Conservation (phyloP, 2,888 invertebrate genomes). For the Teleiodes luculella region DNA sequence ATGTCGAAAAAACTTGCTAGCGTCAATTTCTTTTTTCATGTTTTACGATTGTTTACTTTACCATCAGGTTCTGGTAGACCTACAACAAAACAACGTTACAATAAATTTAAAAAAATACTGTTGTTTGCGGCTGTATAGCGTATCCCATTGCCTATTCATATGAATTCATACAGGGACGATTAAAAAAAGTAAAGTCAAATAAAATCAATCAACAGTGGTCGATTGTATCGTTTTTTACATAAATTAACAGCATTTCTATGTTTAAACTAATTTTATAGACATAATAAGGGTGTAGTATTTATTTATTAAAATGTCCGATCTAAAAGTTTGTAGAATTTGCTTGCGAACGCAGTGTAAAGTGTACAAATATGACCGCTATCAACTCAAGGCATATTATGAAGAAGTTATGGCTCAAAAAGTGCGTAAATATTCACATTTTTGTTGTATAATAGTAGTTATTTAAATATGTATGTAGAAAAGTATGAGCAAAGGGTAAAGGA, state of each 20-base stretch:
- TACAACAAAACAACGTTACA: too few species aligned
- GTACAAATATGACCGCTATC: slow-evolving; percentile 44
- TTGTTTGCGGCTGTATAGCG: neutral
- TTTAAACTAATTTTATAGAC: neutral
- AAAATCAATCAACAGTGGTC: neutral
- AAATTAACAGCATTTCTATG: too few species aligned
- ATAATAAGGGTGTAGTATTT: neutral
- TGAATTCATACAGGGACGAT: too few species aligned
- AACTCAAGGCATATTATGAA: slow-evolving; percentile 55
- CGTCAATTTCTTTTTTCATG: too few species aligned
- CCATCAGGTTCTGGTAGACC: too few species aligned
- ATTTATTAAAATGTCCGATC: slow-evolving; percentile 33
- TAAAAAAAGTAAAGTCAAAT: too few species aligned
- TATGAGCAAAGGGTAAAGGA: neutral
- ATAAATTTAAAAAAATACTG: too few species aligned
- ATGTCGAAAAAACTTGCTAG: too few species aligned
- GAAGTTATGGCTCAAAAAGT: slow-evolving; percentile 52
- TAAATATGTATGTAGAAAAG: neutral
- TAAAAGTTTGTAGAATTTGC: slow-evolving; percentile 58
- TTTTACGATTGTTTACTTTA: too few species aligned
- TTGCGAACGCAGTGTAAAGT: slow-evolving; percentile 47
- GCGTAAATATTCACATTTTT: slow-evolving; percentile 27
- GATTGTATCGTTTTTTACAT: too few species aligned
- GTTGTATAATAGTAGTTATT: neutral
- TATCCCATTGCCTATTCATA: neutral